Evolutionary conservation across 2,888 invertebrate species (phyloP), one percentile per base, ranked within the genome.

Genomic region (Torymus auratus): DNA sequence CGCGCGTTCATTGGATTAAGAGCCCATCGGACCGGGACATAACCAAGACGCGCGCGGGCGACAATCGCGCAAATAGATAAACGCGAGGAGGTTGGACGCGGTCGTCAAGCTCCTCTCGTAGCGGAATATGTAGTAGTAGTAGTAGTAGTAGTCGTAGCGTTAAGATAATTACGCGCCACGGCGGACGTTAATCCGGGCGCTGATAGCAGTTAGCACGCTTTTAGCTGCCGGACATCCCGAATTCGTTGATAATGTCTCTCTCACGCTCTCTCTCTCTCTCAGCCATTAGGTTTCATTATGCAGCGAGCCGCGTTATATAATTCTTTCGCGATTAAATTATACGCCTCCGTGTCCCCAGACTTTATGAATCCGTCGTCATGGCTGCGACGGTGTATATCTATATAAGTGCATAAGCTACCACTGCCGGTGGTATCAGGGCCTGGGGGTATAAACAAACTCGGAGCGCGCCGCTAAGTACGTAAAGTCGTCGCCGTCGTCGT

Each of bases 81-180:
- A 68, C 5, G 23, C 10, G 1, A 20, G 68, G 1, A 20, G 68
- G 55, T 23, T 23, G 23, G 68, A 20, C 2, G 15, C 12, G 69
- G 69, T 69, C 28, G 69, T 75, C 61, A 69, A 61, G 58, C 58
- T 23, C 14, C 14, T 56, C 75, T 55, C 61, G 41, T 23, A 11
- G 15, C n/a, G 61, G 71, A 71, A 61, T 72, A 72, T 62, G 62
- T 20, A 20, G 20, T 20, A 12, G 13, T 7, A 23, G 53, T 20
- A 68, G 15, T 1, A 20, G 7, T 50, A 20, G 20, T 50, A 17
- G 17, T 15, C 56, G n/a, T 53, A 55, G 56, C 12, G 53, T 52
- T 69, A 69, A 68, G 79, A 70, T 80, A 80, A 80, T 80, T 74
- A 80, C 74, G 65, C 53, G 70, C 58, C n/a, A 53, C 17, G 7